phyloP scores from a whole-genome alignment of 2,113 vertebrate genomes.

The Ictalurus furcatus region DNA sequence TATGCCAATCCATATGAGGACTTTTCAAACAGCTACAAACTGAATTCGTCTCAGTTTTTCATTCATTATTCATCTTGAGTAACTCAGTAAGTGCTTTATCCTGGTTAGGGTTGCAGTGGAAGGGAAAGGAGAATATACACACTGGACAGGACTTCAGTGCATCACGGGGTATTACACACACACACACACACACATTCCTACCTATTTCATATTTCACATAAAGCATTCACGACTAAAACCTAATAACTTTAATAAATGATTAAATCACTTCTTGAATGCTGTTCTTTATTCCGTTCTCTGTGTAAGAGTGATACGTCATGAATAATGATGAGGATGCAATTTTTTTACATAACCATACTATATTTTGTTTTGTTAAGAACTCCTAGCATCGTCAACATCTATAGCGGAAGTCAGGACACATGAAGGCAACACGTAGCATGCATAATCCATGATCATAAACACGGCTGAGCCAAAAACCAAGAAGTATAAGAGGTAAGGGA shows the following conservation, averaged over 20 bases:
- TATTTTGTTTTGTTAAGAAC: background rate
- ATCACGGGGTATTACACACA: background rate
- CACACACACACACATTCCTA: background rate
- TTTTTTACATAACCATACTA: background rate
- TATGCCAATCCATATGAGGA: background rate
- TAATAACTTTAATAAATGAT: background rate
- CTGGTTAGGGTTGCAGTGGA: background rate
- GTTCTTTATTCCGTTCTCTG: background rate
- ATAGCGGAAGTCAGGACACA: background rate
- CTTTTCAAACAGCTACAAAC: background rate
- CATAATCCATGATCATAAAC: background rate
- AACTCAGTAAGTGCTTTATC: conserved; percentile 2
- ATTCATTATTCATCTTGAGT: conserved; percentile 1
- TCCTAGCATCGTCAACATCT: background rate
- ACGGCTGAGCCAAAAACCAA: background rate
- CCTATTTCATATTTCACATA: conserved; percentile 1
- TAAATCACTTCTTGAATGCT: background rate
- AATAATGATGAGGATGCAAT: background rate
- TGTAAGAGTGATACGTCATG: background rate
- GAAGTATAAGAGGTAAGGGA: background rate
- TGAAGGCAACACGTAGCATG: background rate
- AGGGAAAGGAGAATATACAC: background rate
- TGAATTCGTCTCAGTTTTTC: background rate
- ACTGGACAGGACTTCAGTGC: background rate
- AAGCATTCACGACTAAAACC: background rate